Percentiles rank a stretch among this genome's conserved stretches.
phyloP scores from a whole-genome alignment of 2,888 invertebrate genomes.

The Priocnemis perturbator region DNA sequence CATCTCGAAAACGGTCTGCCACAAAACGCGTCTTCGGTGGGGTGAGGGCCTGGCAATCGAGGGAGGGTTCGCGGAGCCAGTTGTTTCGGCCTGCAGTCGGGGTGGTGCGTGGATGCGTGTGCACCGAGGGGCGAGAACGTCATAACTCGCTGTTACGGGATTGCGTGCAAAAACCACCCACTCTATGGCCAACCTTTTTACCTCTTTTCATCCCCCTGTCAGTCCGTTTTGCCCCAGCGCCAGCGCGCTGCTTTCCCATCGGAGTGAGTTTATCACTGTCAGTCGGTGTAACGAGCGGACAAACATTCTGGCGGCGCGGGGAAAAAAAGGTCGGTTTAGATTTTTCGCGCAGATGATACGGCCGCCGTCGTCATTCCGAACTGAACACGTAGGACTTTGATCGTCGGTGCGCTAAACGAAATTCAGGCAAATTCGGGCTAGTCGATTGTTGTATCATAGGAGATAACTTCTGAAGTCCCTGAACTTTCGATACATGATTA shows the following conservation, averaged over 20 bases:
- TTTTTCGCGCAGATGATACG: not conserved
- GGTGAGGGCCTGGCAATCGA: constrained; percentile 42
- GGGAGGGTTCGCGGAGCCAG: not conserved
- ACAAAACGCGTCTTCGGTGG: constrained; percentile 29
- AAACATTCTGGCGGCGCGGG: constrained; percentile 41
- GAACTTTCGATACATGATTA: no score
- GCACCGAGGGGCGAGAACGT: constrained; percentile 25
- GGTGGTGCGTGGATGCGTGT: constrained; percentile 43
- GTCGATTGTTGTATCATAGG: no score
- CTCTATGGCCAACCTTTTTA: constrained; percentile 2
- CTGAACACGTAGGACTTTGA: no score
- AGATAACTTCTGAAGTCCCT: no score
- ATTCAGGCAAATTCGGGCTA: no score
- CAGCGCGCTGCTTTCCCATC: constrained; percentile 32
- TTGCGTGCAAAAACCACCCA: constrained; percentile 45
- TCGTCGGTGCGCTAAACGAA: no score
- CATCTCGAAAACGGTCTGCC: constrained; percentile 40
- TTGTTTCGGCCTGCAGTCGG: constrained; percentile 36
- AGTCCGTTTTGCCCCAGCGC: no score
- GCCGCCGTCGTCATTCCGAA: no score
- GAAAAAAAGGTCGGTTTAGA: constrained; percentile 28
- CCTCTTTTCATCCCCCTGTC: no score
- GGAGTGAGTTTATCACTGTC: constrained; percentile 53
- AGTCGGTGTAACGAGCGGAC: constrained; percentile 47
- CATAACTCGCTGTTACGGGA: constrained; percentile 44